phyloP scores from a whole-genome alignment of 1,140 invertebrate genomes.

The Panulirus ornatus region DNA sequence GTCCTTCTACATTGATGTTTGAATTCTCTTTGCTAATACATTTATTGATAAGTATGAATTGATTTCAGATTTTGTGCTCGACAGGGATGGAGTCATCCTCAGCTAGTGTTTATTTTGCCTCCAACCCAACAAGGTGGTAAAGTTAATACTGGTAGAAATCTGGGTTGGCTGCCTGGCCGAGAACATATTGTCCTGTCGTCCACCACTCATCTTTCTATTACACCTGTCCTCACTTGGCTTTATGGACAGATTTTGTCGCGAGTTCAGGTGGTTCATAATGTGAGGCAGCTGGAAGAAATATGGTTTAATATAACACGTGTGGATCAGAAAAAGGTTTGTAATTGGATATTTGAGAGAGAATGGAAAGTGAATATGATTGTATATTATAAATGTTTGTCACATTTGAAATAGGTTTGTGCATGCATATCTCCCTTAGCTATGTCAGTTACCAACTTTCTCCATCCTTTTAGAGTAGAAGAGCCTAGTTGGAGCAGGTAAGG shows the following conservation, averaged over 20 bases:
- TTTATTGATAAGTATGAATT: too few relatives aligned
- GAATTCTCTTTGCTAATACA: too few relatives aligned
- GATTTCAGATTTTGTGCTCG: constrained; percentile 60
- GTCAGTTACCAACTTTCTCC: too few relatives aligned
- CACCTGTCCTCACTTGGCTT: constrained; percentile 48
- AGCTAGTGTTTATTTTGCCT: constrained; percentile 52
- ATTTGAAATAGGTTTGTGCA: too few relatives aligned
- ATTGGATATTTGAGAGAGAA: too few relatives aligned
- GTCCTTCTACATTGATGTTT: too few relatives aligned
- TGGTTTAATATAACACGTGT: constrained; percentile 55
- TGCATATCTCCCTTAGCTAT: too few relatives aligned
- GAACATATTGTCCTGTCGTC: constrained; percentile 46
- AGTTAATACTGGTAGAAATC: constrained; percentile 4
- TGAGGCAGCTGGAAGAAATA: constrained; percentile 47
- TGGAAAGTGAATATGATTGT: too few relatives aligned
- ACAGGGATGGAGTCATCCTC: constrained; percentile 64
- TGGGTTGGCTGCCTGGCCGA: constrained; percentile 20
- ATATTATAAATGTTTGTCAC: too few relatives aligned
- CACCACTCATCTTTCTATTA: constrained; percentile 38
- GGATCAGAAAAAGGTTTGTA: constrained; percentile 48
- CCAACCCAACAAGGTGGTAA: constrained; percentile 23
- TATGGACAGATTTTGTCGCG: constrained; percentile 42
- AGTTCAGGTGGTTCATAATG: constrained; percentile 22
- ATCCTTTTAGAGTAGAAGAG: too few relatives aligned
- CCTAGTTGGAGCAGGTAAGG: too few relatives aligned